A percentile compares a stretch with the other conserved stretches of the same genome.
Conservation (phyloP, 2,113 vertebrate species). For the Serinus canaria region DNA sequence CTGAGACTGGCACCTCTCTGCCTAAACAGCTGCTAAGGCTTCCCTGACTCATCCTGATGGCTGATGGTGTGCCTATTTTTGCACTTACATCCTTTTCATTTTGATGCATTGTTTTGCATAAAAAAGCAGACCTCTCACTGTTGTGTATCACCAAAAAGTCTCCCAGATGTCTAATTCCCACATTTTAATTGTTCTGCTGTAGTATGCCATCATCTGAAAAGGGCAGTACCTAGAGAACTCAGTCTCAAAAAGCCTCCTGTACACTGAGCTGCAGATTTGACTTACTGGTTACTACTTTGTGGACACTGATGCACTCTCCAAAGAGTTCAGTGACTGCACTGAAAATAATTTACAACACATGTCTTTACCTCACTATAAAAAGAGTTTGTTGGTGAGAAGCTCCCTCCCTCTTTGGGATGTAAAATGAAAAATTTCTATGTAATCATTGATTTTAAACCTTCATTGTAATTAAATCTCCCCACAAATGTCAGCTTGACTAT, state of each 20-base stretch:
- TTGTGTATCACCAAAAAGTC: not conserved
- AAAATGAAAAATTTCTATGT: not conserved
- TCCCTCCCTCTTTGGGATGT: not conserved
- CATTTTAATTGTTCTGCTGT: not conserved
- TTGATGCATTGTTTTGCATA: not conserved
- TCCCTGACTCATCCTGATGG: not conserved
- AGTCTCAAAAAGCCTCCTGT: not conserved
- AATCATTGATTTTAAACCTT: not conserved
- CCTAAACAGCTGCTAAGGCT: not conserved
- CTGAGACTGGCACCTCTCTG: not conserved
- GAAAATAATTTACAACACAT: not conserved
- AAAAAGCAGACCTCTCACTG: not conserved
- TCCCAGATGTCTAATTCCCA: not conserved
- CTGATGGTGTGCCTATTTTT: not conserved
- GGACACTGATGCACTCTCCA: not conserved
- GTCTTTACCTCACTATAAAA: not conserved
- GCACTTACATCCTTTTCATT: not conserved
- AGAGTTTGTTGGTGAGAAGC: not conserved
- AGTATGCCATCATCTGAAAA: not conserved
- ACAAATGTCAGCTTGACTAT: not conserved
- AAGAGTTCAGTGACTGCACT: not conserved
- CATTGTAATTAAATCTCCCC: accelerated
- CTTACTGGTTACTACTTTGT: not conserved
- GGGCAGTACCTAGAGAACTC: not conserved
- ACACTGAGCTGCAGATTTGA: not conserved